Evolutionary conservation across 2,888 invertebrate species (phyloP).

Genomic region (Alloscopus bannaensis): DNA sequence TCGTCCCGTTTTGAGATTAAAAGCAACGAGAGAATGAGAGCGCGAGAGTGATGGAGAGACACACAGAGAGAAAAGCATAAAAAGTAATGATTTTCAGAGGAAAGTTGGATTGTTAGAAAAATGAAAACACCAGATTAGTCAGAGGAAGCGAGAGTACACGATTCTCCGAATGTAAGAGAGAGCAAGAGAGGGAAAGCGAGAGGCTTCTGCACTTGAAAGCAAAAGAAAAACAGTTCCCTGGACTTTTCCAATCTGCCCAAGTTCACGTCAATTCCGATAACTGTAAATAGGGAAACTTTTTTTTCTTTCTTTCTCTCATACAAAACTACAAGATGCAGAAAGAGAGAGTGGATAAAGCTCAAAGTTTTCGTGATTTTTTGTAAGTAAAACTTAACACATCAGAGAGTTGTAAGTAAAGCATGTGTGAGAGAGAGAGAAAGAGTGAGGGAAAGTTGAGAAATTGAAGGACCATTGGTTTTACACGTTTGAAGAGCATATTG

Average conservation of each 20-base stretch:
- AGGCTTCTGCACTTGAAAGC: slow-evolving; percentile 27
- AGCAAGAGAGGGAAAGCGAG: neutral
- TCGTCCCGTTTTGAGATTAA: too few species aligned
- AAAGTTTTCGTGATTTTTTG: slow-evolving; percentile 30
- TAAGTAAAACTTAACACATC: slow-evolving; percentile 30
- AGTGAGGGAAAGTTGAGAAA: too few species aligned
- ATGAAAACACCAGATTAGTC: slow-evolving; percentile 22
- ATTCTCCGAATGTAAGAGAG: too few species aligned
- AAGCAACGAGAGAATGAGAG: too few species aligned
- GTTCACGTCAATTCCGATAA: slow-evolving; percentile 48
- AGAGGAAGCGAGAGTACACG: too few species aligned
- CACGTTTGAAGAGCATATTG: too few species aligned
- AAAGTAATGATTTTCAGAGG: slow-evolving; percentile 6
- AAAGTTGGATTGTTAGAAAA: slow-evolving; percentile 13
- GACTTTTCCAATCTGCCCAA: slow-evolving; percentile 41
- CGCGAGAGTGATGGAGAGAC: too few species aligned
- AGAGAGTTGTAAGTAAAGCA: too few species aligned
- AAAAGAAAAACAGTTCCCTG: slow-evolving; percentile 29
- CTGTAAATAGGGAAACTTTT: slow-evolving; percentile 49
- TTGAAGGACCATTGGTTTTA: too few species aligned
- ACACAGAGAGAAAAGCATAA: too few species aligned
- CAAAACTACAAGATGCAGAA: too few species aligned
- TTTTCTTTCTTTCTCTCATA: too few species aligned
- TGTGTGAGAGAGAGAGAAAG: neutral
- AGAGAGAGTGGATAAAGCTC: slow-evolving; percentile 23